Conservation (phyloP, 2,888 invertebrate species). For the Eupeodes luniger region DNA sequence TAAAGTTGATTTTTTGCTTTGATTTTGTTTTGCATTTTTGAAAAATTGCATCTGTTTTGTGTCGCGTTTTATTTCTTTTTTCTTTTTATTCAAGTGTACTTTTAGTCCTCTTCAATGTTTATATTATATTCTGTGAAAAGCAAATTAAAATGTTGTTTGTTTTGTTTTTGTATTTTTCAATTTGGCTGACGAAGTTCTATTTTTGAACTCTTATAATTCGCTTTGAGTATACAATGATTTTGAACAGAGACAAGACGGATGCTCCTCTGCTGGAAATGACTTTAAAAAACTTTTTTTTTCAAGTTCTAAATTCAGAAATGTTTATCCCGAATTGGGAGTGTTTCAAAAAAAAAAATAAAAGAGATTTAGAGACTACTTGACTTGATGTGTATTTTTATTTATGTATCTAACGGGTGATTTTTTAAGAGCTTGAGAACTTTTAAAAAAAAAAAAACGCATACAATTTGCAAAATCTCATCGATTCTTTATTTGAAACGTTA, state of each 20-base stretch:
- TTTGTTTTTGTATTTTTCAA: slow-evolving; percentile 18
- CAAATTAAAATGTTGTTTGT: slow-evolving; percentile 19
- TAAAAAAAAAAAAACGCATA: too few species aligned
- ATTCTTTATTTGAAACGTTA: too few species aligned
- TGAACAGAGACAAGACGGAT: neutral
- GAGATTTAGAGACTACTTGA: too few species aligned
- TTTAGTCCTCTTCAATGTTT: slow-evolving; percentile 20
- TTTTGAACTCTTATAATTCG: slow-evolving; percentile 41
- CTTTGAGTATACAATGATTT: slow-evolving; percentile 4
- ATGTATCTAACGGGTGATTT: too few species aligned
- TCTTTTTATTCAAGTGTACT: neutral
- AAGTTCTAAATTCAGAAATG: slow-evolving; percentile 20
- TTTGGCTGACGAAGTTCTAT: slow-evolving; percentile 48
- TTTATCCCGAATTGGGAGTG: slow-evolving; percentile 1
- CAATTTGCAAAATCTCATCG: too few species aligned
- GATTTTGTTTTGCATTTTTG: slow-evolving; percentile 25
- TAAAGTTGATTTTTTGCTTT: neutral
- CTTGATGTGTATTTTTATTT: neutral
- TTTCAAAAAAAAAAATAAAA: neutral
- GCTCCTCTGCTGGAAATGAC: slow-evolving; percentile 15
- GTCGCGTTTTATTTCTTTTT: slow-evolving; percentile 9
- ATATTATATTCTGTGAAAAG: slow-evolving; percentile 8
- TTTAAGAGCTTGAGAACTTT: too few species aligned
- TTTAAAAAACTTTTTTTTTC: neutral
- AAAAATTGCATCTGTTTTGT: slow-evolving; percentile 56